Percentiles rank a stretch among this genome's conserved stretches.
Conservation (phyloP, 64 coral and sea anemone species). For the Stichodactyla mertensii region DNA sequence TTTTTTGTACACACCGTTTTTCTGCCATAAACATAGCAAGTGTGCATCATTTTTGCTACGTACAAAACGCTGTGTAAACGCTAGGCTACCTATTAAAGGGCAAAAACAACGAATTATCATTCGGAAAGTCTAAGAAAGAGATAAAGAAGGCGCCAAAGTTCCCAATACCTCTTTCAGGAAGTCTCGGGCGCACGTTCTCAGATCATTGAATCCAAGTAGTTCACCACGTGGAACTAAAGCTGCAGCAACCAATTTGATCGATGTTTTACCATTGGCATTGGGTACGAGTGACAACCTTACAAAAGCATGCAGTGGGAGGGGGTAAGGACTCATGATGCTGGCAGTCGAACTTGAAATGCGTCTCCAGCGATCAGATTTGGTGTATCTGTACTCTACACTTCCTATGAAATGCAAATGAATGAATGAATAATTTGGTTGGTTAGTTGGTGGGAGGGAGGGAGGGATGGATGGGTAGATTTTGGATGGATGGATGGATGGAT, state of each 20-base stretch:
- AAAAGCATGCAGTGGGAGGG: neutral
- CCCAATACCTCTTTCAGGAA: neutral
- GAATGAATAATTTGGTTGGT: neutral
- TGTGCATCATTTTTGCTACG: no score
- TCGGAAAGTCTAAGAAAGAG: neutral
- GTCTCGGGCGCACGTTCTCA: neutral
- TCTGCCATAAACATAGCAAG: no score
- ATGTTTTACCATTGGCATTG: neutral
- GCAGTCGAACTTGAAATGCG: neutral
- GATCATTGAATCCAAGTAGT: neutral
- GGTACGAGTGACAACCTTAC: neutral
- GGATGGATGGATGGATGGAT: neutral
- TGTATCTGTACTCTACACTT: neutral
- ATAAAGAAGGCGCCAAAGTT: neutral
- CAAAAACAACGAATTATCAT: no score
- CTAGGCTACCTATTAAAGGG: no score
- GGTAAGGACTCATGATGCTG: neutral
- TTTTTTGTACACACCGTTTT: no score
- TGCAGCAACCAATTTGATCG: neutral
- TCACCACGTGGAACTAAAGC: neutral
- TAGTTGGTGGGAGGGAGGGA: neutral
- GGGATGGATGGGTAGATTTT: neutral
- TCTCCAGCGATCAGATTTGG: neutral
- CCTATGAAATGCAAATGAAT: neutral
- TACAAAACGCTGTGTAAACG: no score